Evolutionary conservation across 2,888 invertebrate species (phyloP).

Genomic region (Netelia virgata): DNA sequence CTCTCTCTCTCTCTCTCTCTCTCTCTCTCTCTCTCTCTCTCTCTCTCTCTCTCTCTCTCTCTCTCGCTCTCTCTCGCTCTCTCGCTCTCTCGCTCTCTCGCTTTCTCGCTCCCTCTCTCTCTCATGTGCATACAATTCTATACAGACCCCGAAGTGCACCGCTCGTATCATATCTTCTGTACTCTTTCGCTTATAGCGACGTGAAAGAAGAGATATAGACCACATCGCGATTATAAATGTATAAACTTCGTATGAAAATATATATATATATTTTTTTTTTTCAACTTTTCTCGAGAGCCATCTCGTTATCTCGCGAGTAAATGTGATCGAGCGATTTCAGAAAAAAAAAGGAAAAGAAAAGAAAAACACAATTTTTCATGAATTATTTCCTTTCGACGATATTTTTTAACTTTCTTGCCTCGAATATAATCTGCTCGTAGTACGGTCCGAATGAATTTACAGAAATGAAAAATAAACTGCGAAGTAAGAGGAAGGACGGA

Average conservation of each 20-base stretch:
- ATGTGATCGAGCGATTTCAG: too few relatives aligned
- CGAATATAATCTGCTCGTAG: too few relatives aligned
- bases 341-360: too few relatives aligned
- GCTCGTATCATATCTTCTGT: slow-evolving; percentile 5
- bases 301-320: too few relatives aligned
- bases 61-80: slow-evolving; percentile 17
- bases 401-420: too few relatives aligned
- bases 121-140: background rate
- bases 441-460: too few relatives aligned
- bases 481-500: too few relatives aligned
- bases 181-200: background rate
- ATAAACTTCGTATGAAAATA: slow-evolving; percentile 7
- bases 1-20: slow-evolving; percentile 8
- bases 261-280: too few relatives aligned
- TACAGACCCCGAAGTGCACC: slow-evolving; percentile 10
- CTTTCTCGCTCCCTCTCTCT: slow-evolving; percentile 6
- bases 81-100: slow-evolving; percentile 4
- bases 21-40: slow-evolving; percentile 6
- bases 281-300: too few relatives aligned
- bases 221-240: slow-evolving; percentile 7
- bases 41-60: slow-evolving; percentile 10
- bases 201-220: background rate
- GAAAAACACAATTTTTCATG: too few relatives aligned
- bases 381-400: too few relatives aligned
- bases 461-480: too few relatives aligned